Evolutionary conservation across 2,113 vertebrate genomes (phyloP), one percentile per base, ranked within the genome.

Genomic region (Echinops telfairi): DNA sequence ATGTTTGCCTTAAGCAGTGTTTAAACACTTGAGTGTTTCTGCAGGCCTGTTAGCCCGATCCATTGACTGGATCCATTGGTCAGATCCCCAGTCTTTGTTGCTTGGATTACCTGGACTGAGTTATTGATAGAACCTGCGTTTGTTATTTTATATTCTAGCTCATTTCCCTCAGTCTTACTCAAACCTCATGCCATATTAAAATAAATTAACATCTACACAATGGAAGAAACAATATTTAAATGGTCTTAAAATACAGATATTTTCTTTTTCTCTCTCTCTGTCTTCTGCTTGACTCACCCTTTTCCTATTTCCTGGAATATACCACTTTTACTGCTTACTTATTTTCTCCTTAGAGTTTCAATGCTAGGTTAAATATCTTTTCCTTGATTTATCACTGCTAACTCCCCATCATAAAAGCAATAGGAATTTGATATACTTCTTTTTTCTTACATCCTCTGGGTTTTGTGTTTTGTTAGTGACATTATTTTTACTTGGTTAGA

Each of bases 391-490:
- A 31, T 60, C 4, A 9, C 19, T 86, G 5, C 68, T 53, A 23
- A 38, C 40, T 89, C 9, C 27, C 40, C 10, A 1, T 43, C 57
- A 66, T 64, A 88, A 90, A 88, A 86, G 31, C 84, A 68, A 62
- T 36, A 40, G 58, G 38, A 64, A 20, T 57, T 40, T 68, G 16
- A 6, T 68, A 6, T 58, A 29, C 40, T 86, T 86, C 4, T 27
- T 86, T 88, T 75, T 27, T 86, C 83, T 75, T 68, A 22, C 8
- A 71, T 77, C 31, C 47, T 4, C 78, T 92, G 16, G 43, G 33
- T 94, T 94, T 15, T 3, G 33, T 20, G 40, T 78, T 89, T 89
- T 94, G 47, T 89, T 89, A 58, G 82, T 81, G 31, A 88, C 80
- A 84, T 43, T 85, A 84, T 43, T 85, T 94, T 91, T 88, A 85